Conservation (phyloP, 2,888 invertebrate genomes). For the Argyra leucocephala region DNA sequence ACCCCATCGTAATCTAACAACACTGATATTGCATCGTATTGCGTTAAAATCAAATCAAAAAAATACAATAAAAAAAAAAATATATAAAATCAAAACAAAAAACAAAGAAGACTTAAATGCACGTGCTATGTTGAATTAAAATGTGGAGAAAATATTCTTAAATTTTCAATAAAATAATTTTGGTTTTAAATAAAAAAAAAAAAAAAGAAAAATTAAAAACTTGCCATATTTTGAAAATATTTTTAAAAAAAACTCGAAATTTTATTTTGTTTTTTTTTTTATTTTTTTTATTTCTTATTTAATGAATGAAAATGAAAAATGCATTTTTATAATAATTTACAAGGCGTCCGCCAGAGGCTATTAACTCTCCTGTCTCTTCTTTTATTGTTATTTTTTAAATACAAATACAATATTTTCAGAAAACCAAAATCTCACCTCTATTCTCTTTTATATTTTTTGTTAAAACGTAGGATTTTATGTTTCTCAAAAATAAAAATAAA, state of each 20-base stretch:
- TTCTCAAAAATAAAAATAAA: no score
- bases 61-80: background rate
- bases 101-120: background rate
- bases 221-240: background rate
- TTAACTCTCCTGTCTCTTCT: background rate
- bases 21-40: background rate
- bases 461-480: no score
- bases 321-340: background rate
- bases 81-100: background rate
- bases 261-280: background rate
- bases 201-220: background rate
- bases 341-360: constrained; percentile 3
- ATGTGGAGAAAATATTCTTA: background rate
- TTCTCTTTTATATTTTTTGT: no score
- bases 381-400: no score
- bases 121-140: background rate
- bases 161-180: background rate
- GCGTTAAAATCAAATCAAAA: background rate
- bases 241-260: background rate
- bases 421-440: no score
- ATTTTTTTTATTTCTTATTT: background rate
- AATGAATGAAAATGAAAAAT: constrained; percentile 3
- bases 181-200: background rate
- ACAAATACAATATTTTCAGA: no score
- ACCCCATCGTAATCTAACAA: background rate